These are phyloP conservation scores for Cantharis nigra DNA, from an alignment of 2,888 invertebrate species.

Conservation along the genomic window DNA sequence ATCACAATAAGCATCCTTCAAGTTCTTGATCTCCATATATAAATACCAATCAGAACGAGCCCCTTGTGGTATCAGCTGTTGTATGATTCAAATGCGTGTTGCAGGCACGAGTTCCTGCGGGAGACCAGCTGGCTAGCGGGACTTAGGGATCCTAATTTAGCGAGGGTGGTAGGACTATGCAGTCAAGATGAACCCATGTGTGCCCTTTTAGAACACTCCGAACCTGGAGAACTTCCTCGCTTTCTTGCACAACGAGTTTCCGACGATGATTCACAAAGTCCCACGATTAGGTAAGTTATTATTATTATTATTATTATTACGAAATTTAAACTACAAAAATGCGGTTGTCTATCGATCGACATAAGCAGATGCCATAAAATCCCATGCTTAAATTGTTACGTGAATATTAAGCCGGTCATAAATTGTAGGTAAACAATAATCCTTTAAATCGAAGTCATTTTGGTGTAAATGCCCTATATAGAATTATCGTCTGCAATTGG, in stretches of 20 bases:
- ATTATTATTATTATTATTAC: not conserved
- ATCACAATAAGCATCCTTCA: conserved; percentile 20
- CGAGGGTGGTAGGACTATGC: conserved; percentile 80
- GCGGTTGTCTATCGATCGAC: not conserved
- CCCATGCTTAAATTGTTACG: conserved; percentile 21
- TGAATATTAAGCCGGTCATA: conserved; percentile 14
- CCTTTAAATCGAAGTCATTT: conserved; percentile 30
- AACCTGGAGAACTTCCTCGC: conserved; percentile 81
- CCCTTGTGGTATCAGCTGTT: conserved; percentile 29
- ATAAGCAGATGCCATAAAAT: conserved; percentile 15
- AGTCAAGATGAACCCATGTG: conserved; percentile 81
- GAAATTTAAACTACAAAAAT: not conserved
- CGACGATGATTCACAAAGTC: conserved; percentile 57
- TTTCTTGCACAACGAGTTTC: conserved; percentile 57
- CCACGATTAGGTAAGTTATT: conserved; percentile 54
- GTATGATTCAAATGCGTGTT: conserved; percentile 37
- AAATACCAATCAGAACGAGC: conserved; percentile 28
- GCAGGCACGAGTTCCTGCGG: conserved; percentile 83
- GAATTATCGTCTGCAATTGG: conserved; percentile 21
- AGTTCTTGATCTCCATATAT: conserved; percentile 29
- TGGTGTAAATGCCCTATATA: conserved; percentile 11
- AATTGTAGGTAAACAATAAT: conserved; percentile 32
- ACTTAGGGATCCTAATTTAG: conserved; percentile 81
- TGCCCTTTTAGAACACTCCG: conserved; percentile 88
- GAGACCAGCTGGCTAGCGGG: conserved; percentile 86